These are phyloP conservation scores for Charanyca ferruginea DNA, from an alignment of 2,888 invertebrate species.

Conservation along the genomic window DNA sequence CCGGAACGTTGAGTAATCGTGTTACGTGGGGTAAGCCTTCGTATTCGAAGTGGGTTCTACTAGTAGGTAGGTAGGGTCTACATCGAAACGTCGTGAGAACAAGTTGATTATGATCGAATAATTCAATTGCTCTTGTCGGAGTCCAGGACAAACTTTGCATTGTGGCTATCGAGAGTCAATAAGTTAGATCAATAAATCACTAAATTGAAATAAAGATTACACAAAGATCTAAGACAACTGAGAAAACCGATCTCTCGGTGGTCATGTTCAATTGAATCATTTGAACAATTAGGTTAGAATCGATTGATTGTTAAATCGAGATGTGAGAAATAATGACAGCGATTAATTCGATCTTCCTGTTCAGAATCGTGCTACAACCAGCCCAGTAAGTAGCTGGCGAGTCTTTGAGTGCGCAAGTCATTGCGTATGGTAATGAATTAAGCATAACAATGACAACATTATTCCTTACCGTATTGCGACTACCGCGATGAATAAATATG, in stretches of 20 bases:
- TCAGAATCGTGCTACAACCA: background rate
- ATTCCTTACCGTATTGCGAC: slow-evolving; percentile 66
- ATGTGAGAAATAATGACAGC: background rate
- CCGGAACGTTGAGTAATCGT: slow-evolving; percentile 36
- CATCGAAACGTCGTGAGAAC: background rate
- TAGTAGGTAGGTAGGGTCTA: slow-evolving; percentile 20
- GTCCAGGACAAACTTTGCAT: background rate
- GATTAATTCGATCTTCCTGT: slow-evolving; percentile 1
- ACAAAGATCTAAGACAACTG: background rate
- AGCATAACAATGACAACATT: slow-evolving; percentile 68
- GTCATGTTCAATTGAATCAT: slow-evolving; percentile 9
- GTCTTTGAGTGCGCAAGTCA: slow-evolving; percentile 17
- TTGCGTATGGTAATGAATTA: slow-evolving; percentile 59
- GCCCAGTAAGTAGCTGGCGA: slow-evolving; percentile 6
- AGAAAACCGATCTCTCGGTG: background rate
- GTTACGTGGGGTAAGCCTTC: slow-evolving; percentile 41
- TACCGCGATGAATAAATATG: slow-evolving; percentile 73
- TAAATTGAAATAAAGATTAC: slow-evolving; percentile 4
- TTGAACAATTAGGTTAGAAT: background rate
- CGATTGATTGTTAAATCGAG: slow-evolving; percentile 1
- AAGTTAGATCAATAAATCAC: background rate
- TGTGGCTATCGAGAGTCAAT: background rate
- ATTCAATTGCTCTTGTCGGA: slow-evolving; percentile 1
- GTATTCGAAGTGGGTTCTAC: slow-evolving; percentile 26
- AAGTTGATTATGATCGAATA: slow-evolving; percentile 10